These are phyloP conservation scores for Scomber colias DNA, from an alignment of 2,113 vertebrate genomes.

Conservation along the genomic window DNA sequence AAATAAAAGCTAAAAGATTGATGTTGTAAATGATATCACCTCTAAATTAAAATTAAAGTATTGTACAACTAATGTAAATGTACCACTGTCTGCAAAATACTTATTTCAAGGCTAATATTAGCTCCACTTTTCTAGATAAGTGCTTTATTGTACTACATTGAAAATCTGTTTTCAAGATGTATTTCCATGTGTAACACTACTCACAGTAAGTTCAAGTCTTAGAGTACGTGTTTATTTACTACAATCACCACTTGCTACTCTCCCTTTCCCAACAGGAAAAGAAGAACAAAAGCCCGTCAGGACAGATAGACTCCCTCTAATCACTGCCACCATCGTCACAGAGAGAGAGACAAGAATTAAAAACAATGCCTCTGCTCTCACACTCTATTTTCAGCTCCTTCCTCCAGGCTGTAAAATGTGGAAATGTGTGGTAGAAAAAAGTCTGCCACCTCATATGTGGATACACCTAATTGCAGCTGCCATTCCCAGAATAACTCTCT, in stretches of 20 bases:
- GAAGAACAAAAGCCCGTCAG: conserved; percentile 13
- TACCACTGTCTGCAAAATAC: too few species aligned
- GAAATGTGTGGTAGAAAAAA: conserved; percentile 29
- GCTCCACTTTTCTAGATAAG: too few species aligned
- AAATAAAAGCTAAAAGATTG: too few species aligned
- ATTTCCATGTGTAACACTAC: not conserved
- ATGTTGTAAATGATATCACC: too few species aligned
- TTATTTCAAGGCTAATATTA: too few species aligned
- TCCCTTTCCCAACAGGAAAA: conserved; percentile 15
- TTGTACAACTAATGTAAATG: too few species aligned
- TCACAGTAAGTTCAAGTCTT: not conserved
- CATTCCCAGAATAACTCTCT: conserved; percentile 44
- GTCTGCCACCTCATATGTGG: conserved; percentile 33
- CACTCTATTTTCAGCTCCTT: conserved; percentile 39
- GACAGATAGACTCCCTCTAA: not conserved
- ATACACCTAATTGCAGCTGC: conserved; percentile 37
- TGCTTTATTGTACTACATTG: too few species aligned
- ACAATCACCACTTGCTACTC: not conserved
- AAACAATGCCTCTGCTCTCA: not conserved
- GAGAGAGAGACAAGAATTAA: not conserved
- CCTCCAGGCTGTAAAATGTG: conserved; percentile 20
- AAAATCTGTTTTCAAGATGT: not conserved
- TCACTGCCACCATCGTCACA: not conserved
- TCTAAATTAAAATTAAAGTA: too few species aligned
- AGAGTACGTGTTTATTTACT: not conserved